Base-by-base conservation (phyloP, 2,113 vertebrate species). In the Cebidichthys violaceus region DNA sequence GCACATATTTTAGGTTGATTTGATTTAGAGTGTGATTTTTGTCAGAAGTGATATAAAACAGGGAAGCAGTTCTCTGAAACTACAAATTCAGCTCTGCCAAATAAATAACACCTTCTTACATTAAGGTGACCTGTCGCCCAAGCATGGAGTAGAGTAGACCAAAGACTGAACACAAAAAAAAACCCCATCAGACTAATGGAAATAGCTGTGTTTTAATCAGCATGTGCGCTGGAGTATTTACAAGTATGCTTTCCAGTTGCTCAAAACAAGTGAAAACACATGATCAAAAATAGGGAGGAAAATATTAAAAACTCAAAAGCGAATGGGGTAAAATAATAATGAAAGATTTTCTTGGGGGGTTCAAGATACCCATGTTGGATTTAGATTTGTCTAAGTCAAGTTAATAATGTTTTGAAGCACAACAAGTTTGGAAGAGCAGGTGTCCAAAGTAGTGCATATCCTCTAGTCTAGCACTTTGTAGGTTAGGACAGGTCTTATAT, bases 191-290 rank as follows among this genome's bases (percentile, higher is more conserved):
- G 27, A 64, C 4, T 39, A 64, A 37, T 39, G 18, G 9, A 62
- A 62, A 37, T 3, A 62, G 10, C 18, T 22, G 18, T 4, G 2
- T 41, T 27, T 43, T 3, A 43, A 66, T 43, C 37, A 24, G 37
- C 3, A 66, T 41, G 7, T 14, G 10, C 1, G 9, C 31, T 35
- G 11, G 7, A 43, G n/a, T 4, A 31, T 13, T 6, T 57, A 17
- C 6, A 29, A 22, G 17, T 66, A n/a, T 41, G n/a, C 13, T 47
- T 47, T 31, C 20, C 22, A 39, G 8, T 6, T 35, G 7, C 33
- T 65, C 10, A 75, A 65, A 64, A 55, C 10, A 66, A 27, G 9
- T 57, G 47, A 57, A 45, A 68, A 6, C 45, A 76, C 9, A 50
- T 18, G 29, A 66, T 41, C 2, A 17, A 75, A 20, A 75, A 43